A percentile compares a stretch with the other conserved stretches of the same genome.
phyloP scores from a whole-genome alignment of 2,888 invertebrate genomes.

The Ceriagrion tenellum region DNA sequence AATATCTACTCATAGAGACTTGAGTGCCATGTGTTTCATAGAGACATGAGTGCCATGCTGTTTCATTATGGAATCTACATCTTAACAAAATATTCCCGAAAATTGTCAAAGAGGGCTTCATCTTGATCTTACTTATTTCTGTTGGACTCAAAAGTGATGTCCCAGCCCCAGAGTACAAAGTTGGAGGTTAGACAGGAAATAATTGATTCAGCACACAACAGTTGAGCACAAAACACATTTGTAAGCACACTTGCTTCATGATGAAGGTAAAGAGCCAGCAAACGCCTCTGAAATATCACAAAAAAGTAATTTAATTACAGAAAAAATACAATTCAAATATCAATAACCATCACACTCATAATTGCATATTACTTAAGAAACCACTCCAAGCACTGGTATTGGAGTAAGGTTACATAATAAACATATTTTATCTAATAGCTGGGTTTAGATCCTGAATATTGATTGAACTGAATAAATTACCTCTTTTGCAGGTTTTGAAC shows the following conservation, averaged over 20 bases:
- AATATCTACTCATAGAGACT: no score
- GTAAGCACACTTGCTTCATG: slow-evolving; percentile 96
- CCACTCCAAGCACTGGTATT: no score
- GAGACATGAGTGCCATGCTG: no score
- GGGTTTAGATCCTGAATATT: not conserved
- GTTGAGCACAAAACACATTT: slow-evolving; percentile 98
- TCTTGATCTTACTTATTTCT: slow-evolving; percentile 84
- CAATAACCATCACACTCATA: not conserved
- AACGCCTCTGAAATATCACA: slow-evolving; percentile 87
- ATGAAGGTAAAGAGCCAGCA: slow-evolving; percentile 96
- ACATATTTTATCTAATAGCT: no score
- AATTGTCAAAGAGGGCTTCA: not conserved
- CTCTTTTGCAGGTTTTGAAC: slow-evolving; percentile 93
- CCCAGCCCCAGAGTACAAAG: slow-evolving; percentile 98
- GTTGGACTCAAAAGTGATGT: slow-evolving; percentile 93
- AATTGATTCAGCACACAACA: slow-evolving; percentile 94
- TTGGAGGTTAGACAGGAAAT: slow-evolving; percentile 93
- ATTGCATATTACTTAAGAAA: no score
- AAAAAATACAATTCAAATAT: not conserved
- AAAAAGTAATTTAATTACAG: not conserved
- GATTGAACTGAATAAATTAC: slow-evolving; percentile 79
- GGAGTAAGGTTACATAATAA: no score
- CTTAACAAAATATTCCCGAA: not conserved
- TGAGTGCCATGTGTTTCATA: no score
- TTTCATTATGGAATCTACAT: no score